Percentiles rank a stretch among this genome's conserved stretches.
phyloP scores from a whole-genome alignment of 2,113 vertebrate species.

The Dasyurus viverrinus region DNA sequence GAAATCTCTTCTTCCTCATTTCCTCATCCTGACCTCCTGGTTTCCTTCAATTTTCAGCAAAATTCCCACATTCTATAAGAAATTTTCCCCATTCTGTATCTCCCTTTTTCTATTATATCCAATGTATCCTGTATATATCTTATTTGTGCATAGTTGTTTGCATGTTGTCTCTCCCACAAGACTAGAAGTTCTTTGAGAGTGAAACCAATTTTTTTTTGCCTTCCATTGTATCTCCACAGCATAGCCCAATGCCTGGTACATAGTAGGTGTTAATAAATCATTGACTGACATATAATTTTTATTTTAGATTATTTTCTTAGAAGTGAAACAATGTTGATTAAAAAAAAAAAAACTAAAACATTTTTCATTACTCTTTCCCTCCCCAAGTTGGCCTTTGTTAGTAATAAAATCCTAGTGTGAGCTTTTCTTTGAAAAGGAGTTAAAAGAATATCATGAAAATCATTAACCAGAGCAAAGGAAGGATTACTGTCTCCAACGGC shows the following conservation, averaged over 20 bases:
- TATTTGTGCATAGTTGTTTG: not conserved
- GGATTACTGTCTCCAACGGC: not conserved
- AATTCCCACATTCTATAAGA: not conserved
- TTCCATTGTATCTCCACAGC: not conserved
- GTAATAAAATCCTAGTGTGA: not conserved
- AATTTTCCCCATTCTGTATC: not conserved
- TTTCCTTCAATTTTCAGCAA: not conserved
- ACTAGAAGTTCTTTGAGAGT: not conserved
- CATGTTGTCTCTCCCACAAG: not conserved
- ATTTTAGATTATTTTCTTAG: not conserved
- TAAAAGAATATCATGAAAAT: not conserved
- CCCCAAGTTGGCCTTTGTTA: not conserved
- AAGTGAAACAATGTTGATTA: not conserved
- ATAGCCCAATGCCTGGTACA: not conserved
- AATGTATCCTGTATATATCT: not conserved
- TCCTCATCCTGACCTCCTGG: not conserved
- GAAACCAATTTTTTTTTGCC: not conserved
- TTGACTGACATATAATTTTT: not conserved
- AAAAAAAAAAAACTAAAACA: not conserved
- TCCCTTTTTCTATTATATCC: not conserved
- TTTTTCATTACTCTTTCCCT: too few relatives aligned
- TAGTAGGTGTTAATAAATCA: not conserved
- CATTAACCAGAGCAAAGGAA: not conserved
- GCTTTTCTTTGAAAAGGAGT: not conserved
- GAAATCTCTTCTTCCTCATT: not conserved